A percentile compares a stretch with the other conserved stretches of the same genome.
Evolutionary conservation across 2,113 vertebrate genomes (phyloP).

Genomic region (Chiloscyllium plagiosum): DNA sequence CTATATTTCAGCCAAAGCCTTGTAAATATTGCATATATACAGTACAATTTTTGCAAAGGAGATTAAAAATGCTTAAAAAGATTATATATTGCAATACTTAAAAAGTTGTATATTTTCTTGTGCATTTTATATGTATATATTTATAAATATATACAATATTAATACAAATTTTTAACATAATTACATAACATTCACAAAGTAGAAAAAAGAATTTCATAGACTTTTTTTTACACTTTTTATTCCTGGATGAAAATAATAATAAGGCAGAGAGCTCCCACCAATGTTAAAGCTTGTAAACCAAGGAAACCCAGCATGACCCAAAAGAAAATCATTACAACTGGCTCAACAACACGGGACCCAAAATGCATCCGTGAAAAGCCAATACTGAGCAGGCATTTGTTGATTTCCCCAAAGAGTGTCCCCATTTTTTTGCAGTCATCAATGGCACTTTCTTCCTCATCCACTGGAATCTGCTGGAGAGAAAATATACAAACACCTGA

Average conservation of each 20-base stretch:
- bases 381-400: slow-evolving; percentile 78
- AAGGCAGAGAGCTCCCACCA: slow-evolving; percentile 88
- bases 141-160: slow-evolving; percentile 16
- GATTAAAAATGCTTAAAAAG: slow-evolving; percentile 27
- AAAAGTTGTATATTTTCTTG: neutral
- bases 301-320: slow-evolving; percentile 93
- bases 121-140: slow-evolving; percentile 1
- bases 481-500: neutral
- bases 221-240: slow-evolving; percentile 46
- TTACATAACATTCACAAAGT: slow-evolving; percentile 15
- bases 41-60: slow-evolving; percentile 26
- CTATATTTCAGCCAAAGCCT: slow-evolving; percentile 29
- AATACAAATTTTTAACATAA: slow-evolving; percentile 32
- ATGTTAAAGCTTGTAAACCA: slow-evolving; percentile 84
- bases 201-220: neutral
- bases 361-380: slow-evolving; percentile 93
- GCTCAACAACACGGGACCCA: slow-evolving; percentile 87
- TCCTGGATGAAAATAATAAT: slow-evolving; percentile 95
- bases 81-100: slow-evolving; percentile 1
- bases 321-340: slow-evolving; percentile 83
- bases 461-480: slow-evolving; percentile 48
- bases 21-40: slow-evolving; percentile 32
- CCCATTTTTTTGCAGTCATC: slow-evolving; percentile 91
- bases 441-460: slow-evolving; percentile 48
- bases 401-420: slow-evolving; percentile 88